These are phyloP conservation scores for Caradrina clavipalpis DNA, from an alignment of 2,888 invertebrate species.

Conservation along the genomic window DNA sequence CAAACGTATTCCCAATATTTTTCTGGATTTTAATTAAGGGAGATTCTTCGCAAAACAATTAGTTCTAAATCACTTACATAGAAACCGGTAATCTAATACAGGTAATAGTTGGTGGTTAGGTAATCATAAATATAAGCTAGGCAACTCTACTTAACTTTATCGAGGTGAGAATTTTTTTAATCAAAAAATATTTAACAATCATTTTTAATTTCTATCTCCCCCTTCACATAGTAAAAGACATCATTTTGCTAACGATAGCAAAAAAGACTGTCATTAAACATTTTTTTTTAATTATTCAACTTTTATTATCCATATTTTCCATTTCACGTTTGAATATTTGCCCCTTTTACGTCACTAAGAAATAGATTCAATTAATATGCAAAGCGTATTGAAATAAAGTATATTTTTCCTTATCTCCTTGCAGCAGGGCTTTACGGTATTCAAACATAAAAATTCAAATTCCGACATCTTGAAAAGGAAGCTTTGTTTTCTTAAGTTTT, in stretches of 20 bases:
- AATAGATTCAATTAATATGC: constrained; percentile 79
- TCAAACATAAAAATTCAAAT: constrained; percentile 63
- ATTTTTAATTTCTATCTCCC: too few relatives aligned
- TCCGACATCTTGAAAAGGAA: constrained; percentile 48
- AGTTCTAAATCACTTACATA: too few relatives aligned
- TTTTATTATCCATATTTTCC: constrained; percentile 33
- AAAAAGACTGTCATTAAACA: constrained; percentile 12
- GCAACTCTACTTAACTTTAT: too few relatives aligned
- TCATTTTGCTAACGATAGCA: neutral
- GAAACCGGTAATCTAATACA: too few relatives aligned
- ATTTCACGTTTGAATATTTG: constrained; percentile 55
- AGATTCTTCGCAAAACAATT: too few relatives aligned
- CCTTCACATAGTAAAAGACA: constrained; percentile 13
- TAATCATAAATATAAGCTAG: too few relatives aligned
- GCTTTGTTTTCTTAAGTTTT: constrained; percentile 51
- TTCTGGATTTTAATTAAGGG: too few relatives aligned
- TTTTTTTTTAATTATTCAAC: constrained; percentile 31
- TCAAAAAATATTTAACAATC: too few relatives aligned
- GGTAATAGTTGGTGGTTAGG: too few relatives aligned
- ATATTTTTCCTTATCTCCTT: constrained; percentile 73
- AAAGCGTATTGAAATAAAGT: constrained; percentile 77
- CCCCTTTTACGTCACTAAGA: constrained; percentile 58
- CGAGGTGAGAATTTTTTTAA: too few relatives aligned
- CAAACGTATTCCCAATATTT: too few relatives aligned
- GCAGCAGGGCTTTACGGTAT: constrained; percentile 64